Conservation (phyloP, 2,888 invertebrate species). For the Sarcophaga caerulescens region DNA sequence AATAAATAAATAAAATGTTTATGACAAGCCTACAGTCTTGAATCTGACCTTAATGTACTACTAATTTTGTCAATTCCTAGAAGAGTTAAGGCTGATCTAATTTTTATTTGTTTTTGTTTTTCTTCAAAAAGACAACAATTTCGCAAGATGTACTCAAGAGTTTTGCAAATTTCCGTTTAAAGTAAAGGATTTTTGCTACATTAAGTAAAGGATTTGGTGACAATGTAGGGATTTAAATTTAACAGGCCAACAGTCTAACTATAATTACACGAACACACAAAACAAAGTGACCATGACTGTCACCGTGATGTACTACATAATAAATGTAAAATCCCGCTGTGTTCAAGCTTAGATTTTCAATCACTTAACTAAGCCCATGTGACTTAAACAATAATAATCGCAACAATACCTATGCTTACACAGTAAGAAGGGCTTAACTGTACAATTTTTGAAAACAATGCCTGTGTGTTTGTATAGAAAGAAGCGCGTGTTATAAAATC, state of each 20-base stretch:
- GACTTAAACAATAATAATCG: not conserved
- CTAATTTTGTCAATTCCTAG: too few relatives aligned
- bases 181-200: constrained; percentile 53
- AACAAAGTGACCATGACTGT: not conserved
- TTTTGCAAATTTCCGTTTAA: constrained; percentile 29
- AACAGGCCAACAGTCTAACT: too few relatives aligned
- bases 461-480: not conserved
- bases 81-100: too few relatives aligned
- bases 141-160: constrained; percentile 30
- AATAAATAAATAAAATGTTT: too few relatives aligned
- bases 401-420: not conserved
- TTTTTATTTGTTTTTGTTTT: too few relatives aligned
- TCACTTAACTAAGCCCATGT: constrained; percentile 7
- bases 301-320: not conserved
- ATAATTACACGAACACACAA: not conserved
- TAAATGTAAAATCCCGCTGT: not conserved
- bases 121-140: not conserved
- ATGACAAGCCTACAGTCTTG: too few relatives aligned
- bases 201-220: constrained; percentile 56
- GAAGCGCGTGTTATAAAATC: constrained; percentile 52
- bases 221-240: constrained; percentile 38
- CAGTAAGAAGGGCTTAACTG: not conserved
- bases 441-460: not conserved
- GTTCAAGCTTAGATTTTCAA: not conserved
- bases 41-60: too few relatives aligned